Evolutionary conservation across 2,888 invertebrate genomes (phyloP).

Genomic region (Bursaphelenchus okinawaensis): DNA sequence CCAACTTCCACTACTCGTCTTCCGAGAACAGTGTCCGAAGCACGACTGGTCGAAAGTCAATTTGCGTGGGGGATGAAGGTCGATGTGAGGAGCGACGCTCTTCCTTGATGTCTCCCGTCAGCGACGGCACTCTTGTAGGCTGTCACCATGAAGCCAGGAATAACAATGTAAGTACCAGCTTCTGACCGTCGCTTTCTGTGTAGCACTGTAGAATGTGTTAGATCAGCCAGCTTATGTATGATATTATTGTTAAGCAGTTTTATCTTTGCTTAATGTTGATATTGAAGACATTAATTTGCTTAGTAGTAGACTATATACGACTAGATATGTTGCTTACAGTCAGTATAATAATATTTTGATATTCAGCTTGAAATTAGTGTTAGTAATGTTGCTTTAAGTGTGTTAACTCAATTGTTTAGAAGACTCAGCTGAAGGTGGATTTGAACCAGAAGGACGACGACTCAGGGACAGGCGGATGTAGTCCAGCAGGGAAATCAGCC

Average conservation of each 20-base stretch:
- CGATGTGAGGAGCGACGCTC: background rate
- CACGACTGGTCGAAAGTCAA: background rate
- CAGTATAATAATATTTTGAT: too few relatives aligned
- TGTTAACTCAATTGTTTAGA: too few relatives aligned
- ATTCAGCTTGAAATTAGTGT: too few relatives aligned
- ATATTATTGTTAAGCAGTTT: too few relatives aligned
- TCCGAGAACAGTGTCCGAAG: constrained; percentile 5
- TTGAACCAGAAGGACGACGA: background rate
- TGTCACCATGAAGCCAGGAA: background rate
- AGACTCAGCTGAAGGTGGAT: background rate
- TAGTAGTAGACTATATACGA: too few relatives aligned
- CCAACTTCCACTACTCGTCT: constrained; percentile 3
- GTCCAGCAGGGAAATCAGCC: background rate
- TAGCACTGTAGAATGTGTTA: too few relatives aligned
- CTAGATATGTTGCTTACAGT: too few relatives aligned
- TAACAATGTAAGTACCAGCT: background rate
- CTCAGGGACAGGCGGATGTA: background rate
- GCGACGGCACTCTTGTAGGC: background rate
- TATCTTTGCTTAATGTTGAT: too few relatives aligned
- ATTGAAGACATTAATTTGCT: too few relatives aligned
- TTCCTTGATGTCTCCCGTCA: background rate
- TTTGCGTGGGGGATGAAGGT: background rate
- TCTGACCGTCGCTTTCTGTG: too few relatives aligned
- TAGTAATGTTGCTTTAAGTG: too few relatives aligned
- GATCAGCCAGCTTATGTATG: too few relatives aligned